phyloP scores from a whole-genome alignment of 1,140 invertebrate genomes.

The Atta colombica region DNA sequence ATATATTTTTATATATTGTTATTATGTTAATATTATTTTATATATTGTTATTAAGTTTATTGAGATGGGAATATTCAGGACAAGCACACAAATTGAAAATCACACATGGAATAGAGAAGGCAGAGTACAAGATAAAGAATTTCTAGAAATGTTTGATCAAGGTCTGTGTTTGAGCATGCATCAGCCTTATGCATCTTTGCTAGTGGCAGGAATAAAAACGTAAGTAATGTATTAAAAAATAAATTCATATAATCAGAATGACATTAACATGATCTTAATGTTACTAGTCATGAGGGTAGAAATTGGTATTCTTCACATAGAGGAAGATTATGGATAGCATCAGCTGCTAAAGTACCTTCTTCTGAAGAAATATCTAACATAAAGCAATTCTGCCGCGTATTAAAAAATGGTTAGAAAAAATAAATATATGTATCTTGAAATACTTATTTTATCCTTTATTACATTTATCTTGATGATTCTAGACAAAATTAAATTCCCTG shows the following conservation, averaged over 20 bases:
- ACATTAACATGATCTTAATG: slow-evolving; percentile 59
- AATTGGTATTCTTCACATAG: slow-evolving; percentile 97
- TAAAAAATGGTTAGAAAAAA: slow-evolving; percentile 89
- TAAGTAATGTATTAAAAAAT: slow-evolving; percentile 83
- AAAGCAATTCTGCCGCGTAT: slow-evolving; percentile 91
- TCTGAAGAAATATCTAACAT: slow-evolving; percentile 90
- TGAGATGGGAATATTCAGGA: background rate
- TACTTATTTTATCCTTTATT: slow-evolving; percentile 32
- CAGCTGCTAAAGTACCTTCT: slow-evolving; percentile 92
- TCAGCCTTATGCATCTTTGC: slow-evolving; percentile 97
- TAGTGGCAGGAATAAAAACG: slow-evolving; percentile 97
- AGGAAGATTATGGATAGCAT: slow-evolving; percentile 97
- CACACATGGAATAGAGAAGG: slow-evolving; percentile 72
- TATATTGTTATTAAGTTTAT: slow-evolving; percentile 62
- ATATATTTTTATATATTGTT: slow-evolving; percentile 58
- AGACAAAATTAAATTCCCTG: slow-evolving; percentile 92
- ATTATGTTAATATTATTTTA: slow-evolving; percentile 7
- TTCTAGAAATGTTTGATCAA: slow-evolving; percentile 95
- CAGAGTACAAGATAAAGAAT: slow-evolving; percentile 93
- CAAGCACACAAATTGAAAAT: background rate
- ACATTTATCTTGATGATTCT: slow-evolving; percentile 52
- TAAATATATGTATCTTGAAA: background rate
- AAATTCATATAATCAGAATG: background rate
- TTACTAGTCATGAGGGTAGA: slow-evolving; percentile 95
- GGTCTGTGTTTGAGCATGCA: slow-evolving; percentile 97